Conservation (phyloP, 92 coral and sea anemone genomes). For the Porites lobata region DNA sequence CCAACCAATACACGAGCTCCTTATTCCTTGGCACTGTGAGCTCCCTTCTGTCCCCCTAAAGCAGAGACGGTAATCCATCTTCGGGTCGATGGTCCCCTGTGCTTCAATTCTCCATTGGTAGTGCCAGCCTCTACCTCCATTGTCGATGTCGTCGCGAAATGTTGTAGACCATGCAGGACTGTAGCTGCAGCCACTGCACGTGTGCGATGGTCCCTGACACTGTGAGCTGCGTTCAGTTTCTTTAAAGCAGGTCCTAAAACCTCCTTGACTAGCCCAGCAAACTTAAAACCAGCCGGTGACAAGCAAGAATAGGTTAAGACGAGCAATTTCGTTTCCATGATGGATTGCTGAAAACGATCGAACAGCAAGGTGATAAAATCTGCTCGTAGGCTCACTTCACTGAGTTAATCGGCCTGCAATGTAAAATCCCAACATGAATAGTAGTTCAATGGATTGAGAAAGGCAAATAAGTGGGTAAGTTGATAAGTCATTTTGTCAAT, state of each 20-base stretch:
- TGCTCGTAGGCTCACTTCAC: too few relatives aligned
- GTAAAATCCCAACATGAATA: too few relatives aligned
- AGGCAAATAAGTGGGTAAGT: too few relatives aligned
- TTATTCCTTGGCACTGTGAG: conserved; percentile 57
- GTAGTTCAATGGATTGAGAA: too few relatives aligned
- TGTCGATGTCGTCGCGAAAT: conserved; percentile 80
- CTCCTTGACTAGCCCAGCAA: conserved; percentile 11
- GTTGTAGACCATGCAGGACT: conserved; percentile 55
- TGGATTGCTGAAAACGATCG: too few relatives aligned
- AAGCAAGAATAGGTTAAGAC: neutral
- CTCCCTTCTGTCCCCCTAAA: neutral
- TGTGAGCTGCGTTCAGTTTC: conserved; percentile 67
- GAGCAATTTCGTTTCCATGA: neutral
- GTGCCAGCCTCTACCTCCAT: conserved; percentile 72
- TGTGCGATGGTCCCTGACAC: conserved; percentile 60
- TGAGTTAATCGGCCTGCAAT: too few relatives aligned
- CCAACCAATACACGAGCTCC: conserved; percentile 63
- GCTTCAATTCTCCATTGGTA: conserved; percentile 72
- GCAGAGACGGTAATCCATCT: conserved; percentile 39
- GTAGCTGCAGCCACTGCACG: conserved; percentile 68
- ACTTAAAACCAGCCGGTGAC: neutral
- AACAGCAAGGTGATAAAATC: too few relatives aligned
- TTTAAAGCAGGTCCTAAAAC: conserved; percentile 59
- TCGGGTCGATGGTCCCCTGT: neutral
- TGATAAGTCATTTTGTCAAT: neutral